Evolutionary conservation across 1,140 invertebrate species (phyloP).

Genomic region (Cherax destructor): DNA sequence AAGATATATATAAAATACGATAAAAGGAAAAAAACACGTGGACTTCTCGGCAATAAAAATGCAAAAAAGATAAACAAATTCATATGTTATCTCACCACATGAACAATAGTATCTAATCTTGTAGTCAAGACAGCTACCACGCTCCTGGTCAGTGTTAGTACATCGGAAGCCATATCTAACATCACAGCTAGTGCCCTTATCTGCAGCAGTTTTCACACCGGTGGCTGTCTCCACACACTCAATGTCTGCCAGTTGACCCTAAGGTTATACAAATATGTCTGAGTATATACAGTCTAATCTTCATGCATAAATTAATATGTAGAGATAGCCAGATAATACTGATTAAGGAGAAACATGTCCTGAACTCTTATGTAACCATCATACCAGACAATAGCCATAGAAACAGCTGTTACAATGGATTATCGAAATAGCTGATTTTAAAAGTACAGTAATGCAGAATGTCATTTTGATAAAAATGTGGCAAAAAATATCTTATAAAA

Average conservation of each 20-base stretch:
- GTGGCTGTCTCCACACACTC: constrained; percentile 72
- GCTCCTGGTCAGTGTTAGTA: constrained; percentile 73
- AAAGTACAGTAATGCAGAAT: too few species aligned
- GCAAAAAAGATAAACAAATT: neutral
- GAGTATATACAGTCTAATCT: neutral
- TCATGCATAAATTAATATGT: neutral
- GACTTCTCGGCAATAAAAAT: too few species aligned
- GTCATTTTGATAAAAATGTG: too few species aligned
- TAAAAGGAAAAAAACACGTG: too few species aligned
- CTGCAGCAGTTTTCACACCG: constrained; percentile 51
- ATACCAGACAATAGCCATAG: too few species aligned
- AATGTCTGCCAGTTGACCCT: constrained; percentile 73
- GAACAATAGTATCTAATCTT: constrained; percentile 74
- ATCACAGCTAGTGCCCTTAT: constrained; percentile 74
- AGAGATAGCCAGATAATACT: neutral
- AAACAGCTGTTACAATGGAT: too few species aligned
- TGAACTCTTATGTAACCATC: too few species aligned
- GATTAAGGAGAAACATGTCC: too few species aligned
- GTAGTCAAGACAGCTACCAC: constrained; percentile 73
- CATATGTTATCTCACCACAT: constrained; percentile 72
- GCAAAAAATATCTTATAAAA: too few species aligned
- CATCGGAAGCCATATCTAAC: constrained; percentile 75
- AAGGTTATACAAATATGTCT: neutral
- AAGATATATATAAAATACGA: neutral
- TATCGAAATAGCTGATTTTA: too few species aligned